Evolutionary conservation across 2,113 vertebrate species (phyloP).

Genomic region (Ciconia maguari): DNA sequence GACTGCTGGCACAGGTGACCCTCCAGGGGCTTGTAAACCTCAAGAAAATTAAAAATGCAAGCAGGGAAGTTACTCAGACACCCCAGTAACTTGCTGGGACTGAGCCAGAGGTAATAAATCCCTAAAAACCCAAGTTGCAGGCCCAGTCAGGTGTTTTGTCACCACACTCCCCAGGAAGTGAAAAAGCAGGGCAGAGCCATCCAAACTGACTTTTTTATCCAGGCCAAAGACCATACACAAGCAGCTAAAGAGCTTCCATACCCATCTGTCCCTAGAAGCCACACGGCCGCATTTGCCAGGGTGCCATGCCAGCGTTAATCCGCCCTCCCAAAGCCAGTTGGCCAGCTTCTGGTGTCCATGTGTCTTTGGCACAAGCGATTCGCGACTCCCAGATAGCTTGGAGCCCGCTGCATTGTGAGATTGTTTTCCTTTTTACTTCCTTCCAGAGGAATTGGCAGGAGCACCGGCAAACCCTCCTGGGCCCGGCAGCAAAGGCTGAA

Average conservation of each 20-base stretch:
- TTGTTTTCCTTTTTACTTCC: neutral
- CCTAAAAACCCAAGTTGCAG: neutral
- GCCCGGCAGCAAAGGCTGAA: neutral
- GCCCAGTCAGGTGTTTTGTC: neutral
- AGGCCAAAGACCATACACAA: neutral
- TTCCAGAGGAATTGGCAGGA: neutral
- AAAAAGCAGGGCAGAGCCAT: neutral
- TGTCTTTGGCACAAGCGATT: neutral
- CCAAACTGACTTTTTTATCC: neutral
- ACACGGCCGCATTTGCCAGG: neutral
- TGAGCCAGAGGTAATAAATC: neutral
- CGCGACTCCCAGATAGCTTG: neutral
- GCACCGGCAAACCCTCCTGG: neutral
- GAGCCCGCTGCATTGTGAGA: neutral
- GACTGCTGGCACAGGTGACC: neutral
- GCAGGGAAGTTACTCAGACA: neutral
- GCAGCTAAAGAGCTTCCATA: neutral
- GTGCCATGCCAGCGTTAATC: neutral
- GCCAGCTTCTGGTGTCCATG: neutral
- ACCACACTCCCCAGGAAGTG: neutral
- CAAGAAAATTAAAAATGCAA: neutral
- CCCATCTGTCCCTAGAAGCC: neutral
- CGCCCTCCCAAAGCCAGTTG: neutral
- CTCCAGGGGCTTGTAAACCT: neutral
- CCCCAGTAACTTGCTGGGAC: neutral